Evolutionary conservation across 2,797 vertebrate species (phyloP).

Genomic region (Silurus lanzhouensis): DNA sequence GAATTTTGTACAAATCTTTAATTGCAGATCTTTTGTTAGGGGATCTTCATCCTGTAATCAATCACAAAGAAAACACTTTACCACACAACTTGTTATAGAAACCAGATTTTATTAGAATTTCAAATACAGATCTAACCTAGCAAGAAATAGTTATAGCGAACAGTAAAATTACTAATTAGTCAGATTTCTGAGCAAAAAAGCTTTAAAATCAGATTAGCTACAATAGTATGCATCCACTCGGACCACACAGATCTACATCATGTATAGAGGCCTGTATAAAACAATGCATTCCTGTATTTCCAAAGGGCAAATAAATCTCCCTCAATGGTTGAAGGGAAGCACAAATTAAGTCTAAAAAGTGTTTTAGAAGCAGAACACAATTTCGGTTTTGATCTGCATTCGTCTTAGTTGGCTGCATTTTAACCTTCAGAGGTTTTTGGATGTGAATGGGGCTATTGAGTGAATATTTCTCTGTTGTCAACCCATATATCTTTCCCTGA

Average conservation of each 20-base stretch:
- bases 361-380: not conserved
- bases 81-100: too few relatives aligned
- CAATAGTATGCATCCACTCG: not conserved
- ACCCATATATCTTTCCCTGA: conserved; percentile 3
- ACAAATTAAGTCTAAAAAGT: not conserved
- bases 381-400: not conserved
- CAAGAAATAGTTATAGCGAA: too few relatives aligned
- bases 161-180: too few relatives aligned
- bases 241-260: not conserved
- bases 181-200: too few relatives aligned
- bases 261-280: not conserved
- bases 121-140: too few relatives aligned
- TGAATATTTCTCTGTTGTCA: conserved; percentile 14
- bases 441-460: conserved; percentile 22
- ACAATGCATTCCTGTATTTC: not conserved
- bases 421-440: not conserved
- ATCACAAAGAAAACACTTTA: too few relatives aligned
- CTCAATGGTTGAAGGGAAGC: not conserved
- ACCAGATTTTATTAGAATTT: too few relatives aligned
- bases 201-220: not conserved
- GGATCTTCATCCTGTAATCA: too few relatives aligned
- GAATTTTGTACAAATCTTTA: too few relatives aligned
- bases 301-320: not conserved
- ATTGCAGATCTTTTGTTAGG: too few relatives aligned
- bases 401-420: not conserved